Conservation (phyloP, 2,797 vertebrate species). For the Anableps anableps region DNA sequence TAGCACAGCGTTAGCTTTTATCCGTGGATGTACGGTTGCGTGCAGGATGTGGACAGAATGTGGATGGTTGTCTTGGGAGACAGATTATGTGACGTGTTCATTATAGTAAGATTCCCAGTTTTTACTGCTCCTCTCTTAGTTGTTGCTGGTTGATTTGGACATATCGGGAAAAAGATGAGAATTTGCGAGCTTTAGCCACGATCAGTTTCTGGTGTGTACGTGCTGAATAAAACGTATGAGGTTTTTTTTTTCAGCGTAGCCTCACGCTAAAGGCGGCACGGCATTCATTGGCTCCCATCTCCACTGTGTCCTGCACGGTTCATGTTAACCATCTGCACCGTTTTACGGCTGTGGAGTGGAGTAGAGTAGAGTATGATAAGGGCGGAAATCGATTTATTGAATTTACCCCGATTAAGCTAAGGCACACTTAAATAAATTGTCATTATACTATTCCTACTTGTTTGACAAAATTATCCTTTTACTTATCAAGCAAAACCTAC, state of each 20-base stretch:
- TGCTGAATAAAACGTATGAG: constrained; percentile 19
- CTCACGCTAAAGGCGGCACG: not conserved
- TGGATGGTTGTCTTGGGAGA: not conserved
- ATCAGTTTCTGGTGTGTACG: constrained; percentile 17
- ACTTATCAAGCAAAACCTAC: not conserved
- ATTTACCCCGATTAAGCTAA: not conserved
- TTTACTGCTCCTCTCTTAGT: not conserved
- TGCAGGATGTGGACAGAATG: constrained; percentile 2
- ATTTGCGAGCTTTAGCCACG: not conserved
- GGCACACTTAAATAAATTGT: not conserved
- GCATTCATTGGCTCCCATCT: not conserved
- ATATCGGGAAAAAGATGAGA: not conserved
- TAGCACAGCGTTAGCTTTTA: not conserved
- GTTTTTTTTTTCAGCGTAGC: not conserved
- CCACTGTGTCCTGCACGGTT: not conserved
- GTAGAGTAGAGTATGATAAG: not conserved
- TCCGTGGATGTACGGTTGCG: not conserved
- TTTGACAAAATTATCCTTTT: not conserved
- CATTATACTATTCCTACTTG: not conserved
- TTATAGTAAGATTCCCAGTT: not conserved
- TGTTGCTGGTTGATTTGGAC: no score
- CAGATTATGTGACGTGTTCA: not conserved
- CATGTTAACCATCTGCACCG: not conserved
- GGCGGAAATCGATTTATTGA: not conserved
- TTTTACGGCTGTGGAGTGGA: not conserved